A percentile compares a stretch with the other conserved stretches of the same genome.
Conservation (phyloP, 2,797 vertebrate species). For the Sebastes matsubarae region DNA sequence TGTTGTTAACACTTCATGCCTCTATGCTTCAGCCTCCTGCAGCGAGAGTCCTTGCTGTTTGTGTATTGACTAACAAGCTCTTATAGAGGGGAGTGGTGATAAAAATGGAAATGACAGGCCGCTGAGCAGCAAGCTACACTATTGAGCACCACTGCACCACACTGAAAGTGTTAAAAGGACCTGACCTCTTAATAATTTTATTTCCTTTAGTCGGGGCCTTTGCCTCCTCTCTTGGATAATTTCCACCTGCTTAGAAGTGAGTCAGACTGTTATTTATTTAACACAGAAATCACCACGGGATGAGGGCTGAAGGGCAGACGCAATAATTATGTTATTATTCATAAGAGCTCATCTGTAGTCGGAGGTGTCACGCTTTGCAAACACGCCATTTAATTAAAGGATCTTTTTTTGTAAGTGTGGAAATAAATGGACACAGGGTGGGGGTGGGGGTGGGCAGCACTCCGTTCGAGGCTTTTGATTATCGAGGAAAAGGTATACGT, state of each 20-base stretch:
- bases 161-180: background rate
- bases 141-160: background rate
- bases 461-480: constrained; percentile 17
- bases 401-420: background rate
- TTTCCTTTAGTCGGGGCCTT: background rate
- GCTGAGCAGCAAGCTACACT: constrained; percentile 47
- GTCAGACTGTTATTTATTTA: constrained; percentile 45
- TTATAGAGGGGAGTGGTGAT: constrained; percentile 48
- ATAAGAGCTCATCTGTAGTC: constrained; percentile 50
- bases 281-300: constrained; percentile 28
- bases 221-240: background rate
- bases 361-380: constrained; percentile 20
- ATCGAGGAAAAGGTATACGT: constrained; percentile 22
- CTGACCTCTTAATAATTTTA: constrained; percentile 19
- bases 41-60: constrained; percentile 50
- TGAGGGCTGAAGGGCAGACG: constrained; percentile 39
- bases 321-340: constrained; percentile 54
- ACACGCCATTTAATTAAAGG: constrained; percentile 46
- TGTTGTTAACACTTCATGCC: constrained; percentile 61
- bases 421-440: constrained; percentile 1
- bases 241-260: constrained; percentile 34
- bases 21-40: constrained; percentile 46
- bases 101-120: constrained; percentile 69
- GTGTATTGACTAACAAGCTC: constrained; percentile 70
- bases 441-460: background rate